Evolutionary conservation across 1,140 invertebrate genomes (phyloP), one percentile per base, ranked within the genome.

Genomic region (Callitettix versicolor): DNA sequence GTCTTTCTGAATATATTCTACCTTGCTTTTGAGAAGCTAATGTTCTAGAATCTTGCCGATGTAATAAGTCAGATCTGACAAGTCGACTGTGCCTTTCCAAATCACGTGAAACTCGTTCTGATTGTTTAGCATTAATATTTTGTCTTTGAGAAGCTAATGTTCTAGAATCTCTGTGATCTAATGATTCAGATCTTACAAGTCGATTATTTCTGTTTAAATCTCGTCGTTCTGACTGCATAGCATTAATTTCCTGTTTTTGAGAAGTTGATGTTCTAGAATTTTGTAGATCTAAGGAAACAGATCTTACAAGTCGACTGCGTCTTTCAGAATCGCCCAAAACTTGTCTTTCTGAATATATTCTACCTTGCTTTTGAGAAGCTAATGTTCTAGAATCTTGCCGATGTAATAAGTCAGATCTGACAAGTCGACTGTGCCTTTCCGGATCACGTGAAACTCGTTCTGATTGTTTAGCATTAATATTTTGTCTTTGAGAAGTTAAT

Each of bases 331-430:
- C 17, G 12, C 53, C 11, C 5, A 15, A 22, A 18, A 34, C 54
- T 34, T 20, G 40, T 55, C 53, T 21, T 55, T 55, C 53, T n/a
- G 40, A 6, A 44, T 40, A 24, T 20, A 43, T 9, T 17, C 15
- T 17, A 18, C 43, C 52, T 15, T 26, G 11, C 11, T 26, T 18
- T 48, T 48, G 20, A 17, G 6, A 12, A 20, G 15, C 9, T 11
- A 20, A 15, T 11, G 7, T 20, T 18, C 49, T 11, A n/a, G 9
- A 4, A 20, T 33, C 22, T 20, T 34, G 49, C 11, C 49, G 24
- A 33, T 51, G 11, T n/a, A 3, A 14, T n/a, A 15, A 38, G 6
- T n/a, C 11, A 7, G 14, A 9, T 24, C 26, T 9, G 14, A 21
- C 18, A 20, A 18, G 12, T 49, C 47, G 11, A 18, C 47, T 20